Evolutionary conservation across 1,140 invertebrate species (phyloP), one percentile per base, ranked within the genome.

Genomic region (Drosophila ironensis): DNA sequence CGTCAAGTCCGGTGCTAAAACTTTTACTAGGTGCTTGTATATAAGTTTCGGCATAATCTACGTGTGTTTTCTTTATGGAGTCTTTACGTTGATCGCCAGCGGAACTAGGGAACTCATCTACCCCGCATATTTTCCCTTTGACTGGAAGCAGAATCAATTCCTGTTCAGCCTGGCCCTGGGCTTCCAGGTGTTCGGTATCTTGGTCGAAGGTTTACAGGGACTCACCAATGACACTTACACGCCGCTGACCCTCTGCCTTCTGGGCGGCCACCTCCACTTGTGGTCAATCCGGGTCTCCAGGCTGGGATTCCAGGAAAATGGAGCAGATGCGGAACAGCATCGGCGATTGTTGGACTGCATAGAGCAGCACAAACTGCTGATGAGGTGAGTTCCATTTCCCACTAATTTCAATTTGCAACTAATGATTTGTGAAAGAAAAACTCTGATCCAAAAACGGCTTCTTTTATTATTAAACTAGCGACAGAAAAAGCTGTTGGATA

Each of bases 81-180:
- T 52, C 2, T 3, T 64, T 0, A 12, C 37, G 3, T 25, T 59
- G 7, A 1, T 71, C 1, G 1, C 14, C 3, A 4, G 2, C 7
- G 46, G 35, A 3, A n/a, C 37, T 2, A 11, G 37, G 1, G 40
- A 59, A 1, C 14, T 82, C 0, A 0, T 82, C 0, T 82, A 76
- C 16, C 41, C 50, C 4, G 77, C 77, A 0, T 82, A 64, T 35
- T 63, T 72, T 4, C 77, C 77, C 0, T 81, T 81, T 2, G 40
- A 81, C 17, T 63, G 53, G 56, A 28, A 14, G 1, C 2, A 4
- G 2, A 63, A 17, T 28, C 11, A 4, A 3, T 17, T 8, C 0
- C 4, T 16, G 0, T 75, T 22, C 11, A 20, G 22, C 2, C 2
- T 72, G 9, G 71, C 56, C 8, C 9, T 76, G 25, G 16, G 42